Evolutionary conservation across 1,140 invertebrate species (phyloP).

Genomic region (Zaprionus tsacasi): DNA sequence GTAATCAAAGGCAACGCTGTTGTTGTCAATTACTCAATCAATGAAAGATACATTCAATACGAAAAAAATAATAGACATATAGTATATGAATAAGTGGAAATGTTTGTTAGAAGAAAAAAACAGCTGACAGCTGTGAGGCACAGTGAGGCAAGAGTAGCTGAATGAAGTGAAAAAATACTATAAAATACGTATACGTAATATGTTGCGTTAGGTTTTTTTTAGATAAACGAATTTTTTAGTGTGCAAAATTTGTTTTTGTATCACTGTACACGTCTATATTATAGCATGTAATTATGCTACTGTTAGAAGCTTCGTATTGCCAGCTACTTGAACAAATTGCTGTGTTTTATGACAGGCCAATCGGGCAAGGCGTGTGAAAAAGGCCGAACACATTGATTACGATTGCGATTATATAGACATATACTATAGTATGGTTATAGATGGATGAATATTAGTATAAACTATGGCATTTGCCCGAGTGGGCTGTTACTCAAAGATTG

Average conservation of each 20-base stretch:
- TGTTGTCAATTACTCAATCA: conserved; percentile 70
- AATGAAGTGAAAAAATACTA: background rate
- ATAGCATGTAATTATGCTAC: conserved; percentile 66
- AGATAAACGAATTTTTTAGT: background rate
- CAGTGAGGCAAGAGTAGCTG: conserved; percentile 8
- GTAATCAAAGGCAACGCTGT: conserved; percentile 59
- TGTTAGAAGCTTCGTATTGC: conserved; percentile 37
- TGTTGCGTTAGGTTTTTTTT: background rate
- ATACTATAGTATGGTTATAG: background rate
- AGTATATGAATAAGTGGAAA: conserved; percentile 1
- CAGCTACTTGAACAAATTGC: conserved; percentile 28
- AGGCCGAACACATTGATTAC: conserved; percentile 26
- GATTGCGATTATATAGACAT: conserved; percentile 2
- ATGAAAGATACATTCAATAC: conserved; percentile 26
- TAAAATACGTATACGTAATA: background rate
- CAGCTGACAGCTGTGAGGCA: conserved; percentile 16
- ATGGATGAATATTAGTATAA: background rate
- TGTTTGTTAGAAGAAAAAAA: background rate
- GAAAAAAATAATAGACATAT: conserved; percentile 10
- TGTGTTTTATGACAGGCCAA: conserved; percentile 32
- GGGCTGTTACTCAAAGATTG: conserved; percentile 6
- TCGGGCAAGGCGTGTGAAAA: conserved; percentile 40
- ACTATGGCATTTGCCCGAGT: background rate
- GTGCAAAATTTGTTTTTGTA: background rate
- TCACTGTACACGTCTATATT: conserved; percentile 43